Evolutionary conservation across 2,113 vertebrate species (phyloP).

Genomic region (Rattus rattus): DNA sequence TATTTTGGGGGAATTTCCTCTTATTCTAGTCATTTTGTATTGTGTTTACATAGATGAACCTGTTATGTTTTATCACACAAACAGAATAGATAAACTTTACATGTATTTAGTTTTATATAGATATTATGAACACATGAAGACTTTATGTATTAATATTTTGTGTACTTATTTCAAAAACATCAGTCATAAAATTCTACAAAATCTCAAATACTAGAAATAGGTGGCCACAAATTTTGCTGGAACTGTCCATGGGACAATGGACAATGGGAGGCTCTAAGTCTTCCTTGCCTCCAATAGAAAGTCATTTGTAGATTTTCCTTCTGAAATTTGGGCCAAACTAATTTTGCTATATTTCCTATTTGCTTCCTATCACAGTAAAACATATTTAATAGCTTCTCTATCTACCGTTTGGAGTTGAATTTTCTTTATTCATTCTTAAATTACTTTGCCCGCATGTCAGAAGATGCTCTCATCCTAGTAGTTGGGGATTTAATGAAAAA

Average conservation of each 20-base stretch:
- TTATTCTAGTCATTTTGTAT: not conserved
- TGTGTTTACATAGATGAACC: conserved; percentile 28
- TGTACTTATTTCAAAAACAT: conserved; percentile 41
- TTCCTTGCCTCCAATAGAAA: conserved; percentile 5
- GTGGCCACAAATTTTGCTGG: not conserved
- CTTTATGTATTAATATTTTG: conserved; percentile 16
- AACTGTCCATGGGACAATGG: not conserved
- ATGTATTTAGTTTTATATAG: conserved; percentile 39
- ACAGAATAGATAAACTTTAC: conserved; percentile 23
- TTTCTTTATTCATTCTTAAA: conserved; percentile 68
- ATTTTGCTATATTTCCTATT: conserved; percentile 49
- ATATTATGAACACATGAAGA: conserved; percentile 12
- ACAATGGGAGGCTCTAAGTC: not conserved
- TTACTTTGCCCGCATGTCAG: conserved; percentile 53
- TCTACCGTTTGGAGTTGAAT: conserved; percentile 55
- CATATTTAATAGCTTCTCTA: conserved; percentile 52
- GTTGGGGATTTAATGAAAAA: conserved; percentile 59
- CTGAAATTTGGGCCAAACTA: conserved; percentile 9
- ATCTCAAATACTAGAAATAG: not conserved
- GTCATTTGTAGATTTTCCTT: conserved; percentile 19
- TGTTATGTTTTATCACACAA: not conserved
- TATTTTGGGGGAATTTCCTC: not conserved
- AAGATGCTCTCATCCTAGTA: not conserved
- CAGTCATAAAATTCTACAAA: conserved; percentile 5
- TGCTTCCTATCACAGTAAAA: conserved; percentile 14